Evolutionary conservation across 2,797 vertebrate species (phyloP).

Genomic region (Megalops cyprinoides): DNA sequence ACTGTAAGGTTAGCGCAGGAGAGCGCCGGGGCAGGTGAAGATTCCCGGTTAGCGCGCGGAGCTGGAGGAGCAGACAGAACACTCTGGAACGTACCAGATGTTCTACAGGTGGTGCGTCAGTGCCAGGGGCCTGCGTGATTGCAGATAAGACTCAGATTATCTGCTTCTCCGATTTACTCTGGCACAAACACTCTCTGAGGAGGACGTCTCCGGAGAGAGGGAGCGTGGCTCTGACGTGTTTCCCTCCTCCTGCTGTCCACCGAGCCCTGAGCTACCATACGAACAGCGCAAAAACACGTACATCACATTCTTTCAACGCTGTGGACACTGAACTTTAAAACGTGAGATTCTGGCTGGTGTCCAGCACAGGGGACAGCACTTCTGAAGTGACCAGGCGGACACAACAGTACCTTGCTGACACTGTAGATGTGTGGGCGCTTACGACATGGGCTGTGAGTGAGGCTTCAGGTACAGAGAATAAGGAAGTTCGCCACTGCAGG

Average conservation of each 20-base stretch:
- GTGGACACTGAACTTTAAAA: too few relatives aligned
- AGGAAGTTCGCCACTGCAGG: slow-evolving; percentile 13
- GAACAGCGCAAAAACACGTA: too few relatives aligned
- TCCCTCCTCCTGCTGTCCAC: background rate
- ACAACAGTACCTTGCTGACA: background rate
- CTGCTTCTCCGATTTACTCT: background rate
- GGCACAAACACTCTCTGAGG: too few relatives aligned
- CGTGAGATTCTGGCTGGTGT: too few relatives aligned
- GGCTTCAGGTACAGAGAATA: background rate
- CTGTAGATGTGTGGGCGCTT: background rate
- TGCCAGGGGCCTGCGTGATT: background rate
- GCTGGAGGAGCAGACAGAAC: background rate
- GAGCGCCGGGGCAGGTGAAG: background rate
- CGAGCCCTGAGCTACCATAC: too few relatives aligned
- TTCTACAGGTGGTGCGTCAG: background rate
- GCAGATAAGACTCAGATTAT: slow-evolving; percentile 23
- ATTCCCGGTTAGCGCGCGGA: background rate
- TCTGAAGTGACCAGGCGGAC: too few relatives aligned
- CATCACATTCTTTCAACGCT: too few relatives aligned
- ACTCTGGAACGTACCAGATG: background rate
- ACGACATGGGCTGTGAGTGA: background rate
- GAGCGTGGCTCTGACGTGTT: too few relatives aligned
- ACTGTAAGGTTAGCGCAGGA: background rate
- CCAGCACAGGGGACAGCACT: too few relatives aligned
- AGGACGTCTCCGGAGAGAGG: too few relatives aligned